Evolutionary conservation across 2,888 invertebrate species (phyloP), one percentile per base, ranked within the genome.

Genomic region (Diplolepis rosae): DNA sequence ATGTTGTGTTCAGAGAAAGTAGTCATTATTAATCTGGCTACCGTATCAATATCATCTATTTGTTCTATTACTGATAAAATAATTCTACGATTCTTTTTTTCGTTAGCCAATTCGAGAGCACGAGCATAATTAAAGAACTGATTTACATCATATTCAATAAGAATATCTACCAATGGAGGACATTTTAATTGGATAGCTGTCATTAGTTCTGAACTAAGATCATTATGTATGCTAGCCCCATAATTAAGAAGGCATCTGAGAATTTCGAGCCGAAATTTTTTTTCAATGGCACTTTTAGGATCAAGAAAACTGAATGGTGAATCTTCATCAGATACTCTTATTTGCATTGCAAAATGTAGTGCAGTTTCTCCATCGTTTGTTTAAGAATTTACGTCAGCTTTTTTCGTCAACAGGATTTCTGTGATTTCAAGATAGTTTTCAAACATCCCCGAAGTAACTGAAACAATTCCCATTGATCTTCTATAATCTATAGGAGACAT

Each of bases 181-280:
- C 4, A 7, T 3, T 52, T 52, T 15, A 28, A 28, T 15, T 30
- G 1, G 28, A 30, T n/a, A 28, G 52, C 52, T 6, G 1, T 7
- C 0, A 2, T n/a, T 1, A 52, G 4, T 1, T 5, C 5, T 7
- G 2, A 11, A 6, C n/a, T n/a, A 1, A 22, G 6, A 6, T 9
- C 4, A 56, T 1, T 22, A n/a, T n/a, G n/a, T n/a, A n/a, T n/a
- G n/a, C 4, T 5, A 5, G 0, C 32, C 24, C 13, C 4, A 35
- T 56, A 56, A 24, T 56, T 56, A 15, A 56, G 18, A 32, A 56
- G 32, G 35, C 56, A 56, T 35, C 22, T 13, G 7, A 52, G n/a
- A 28, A 52, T 52, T 15, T 52, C 52, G 2, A 28, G 52, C 0
- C 7, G 28, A 56, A 56, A 56, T 56, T 56, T 11, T 5, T 22